Evolutionary conservation across 2,113 vertebrate genomes (phyloP).

Genomic region (Prolemur simus): DNA sequence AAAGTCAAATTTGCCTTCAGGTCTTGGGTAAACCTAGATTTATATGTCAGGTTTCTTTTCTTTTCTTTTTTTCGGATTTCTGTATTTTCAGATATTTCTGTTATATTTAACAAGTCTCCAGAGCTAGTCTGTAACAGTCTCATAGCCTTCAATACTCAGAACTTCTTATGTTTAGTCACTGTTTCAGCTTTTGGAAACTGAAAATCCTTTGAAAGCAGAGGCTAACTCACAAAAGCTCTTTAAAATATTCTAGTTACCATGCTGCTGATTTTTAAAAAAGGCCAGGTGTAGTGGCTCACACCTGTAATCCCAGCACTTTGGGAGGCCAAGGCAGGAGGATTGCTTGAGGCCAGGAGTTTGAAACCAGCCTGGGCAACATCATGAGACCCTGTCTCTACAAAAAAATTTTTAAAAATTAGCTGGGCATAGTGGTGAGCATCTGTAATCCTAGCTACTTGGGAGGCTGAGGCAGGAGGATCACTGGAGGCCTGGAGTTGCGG

Average conservation of each 20-base stretch:
- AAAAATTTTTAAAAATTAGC: too few species aligned
- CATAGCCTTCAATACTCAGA: background rate
- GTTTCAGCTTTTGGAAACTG: constrained; percentile 36
- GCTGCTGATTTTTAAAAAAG: background rate
- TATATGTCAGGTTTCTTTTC: background rate
- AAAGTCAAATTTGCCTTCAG: background rate
- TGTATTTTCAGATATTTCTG: background rate
- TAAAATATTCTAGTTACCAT: background rate
- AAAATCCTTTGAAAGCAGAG: background rate
- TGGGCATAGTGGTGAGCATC: too few species aligned
- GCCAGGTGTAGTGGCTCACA: too few species aligned
- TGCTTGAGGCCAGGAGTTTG: too few species aligned
- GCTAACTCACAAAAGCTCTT: background rate
- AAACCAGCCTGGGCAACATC: too few species aligned
- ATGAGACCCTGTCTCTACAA: too few species aligned
- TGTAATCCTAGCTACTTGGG: too few species aligned
- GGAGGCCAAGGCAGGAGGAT: too few species aligned
- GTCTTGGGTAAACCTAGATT: background rate
- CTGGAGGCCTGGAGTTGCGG: too few species aligned
- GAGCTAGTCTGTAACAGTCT: background rate
- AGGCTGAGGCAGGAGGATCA: too few species aligned
- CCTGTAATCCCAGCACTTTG: too few species aligned
- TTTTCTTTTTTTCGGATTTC: background rate
- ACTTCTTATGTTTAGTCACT: background rate
- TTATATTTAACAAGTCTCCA: background rate